These are phyloP conservation scores for Amphiprion clarkii DNA, from an alignment of 2,797 vertebrate genomes.

Conservation along the genomic window DNA sequence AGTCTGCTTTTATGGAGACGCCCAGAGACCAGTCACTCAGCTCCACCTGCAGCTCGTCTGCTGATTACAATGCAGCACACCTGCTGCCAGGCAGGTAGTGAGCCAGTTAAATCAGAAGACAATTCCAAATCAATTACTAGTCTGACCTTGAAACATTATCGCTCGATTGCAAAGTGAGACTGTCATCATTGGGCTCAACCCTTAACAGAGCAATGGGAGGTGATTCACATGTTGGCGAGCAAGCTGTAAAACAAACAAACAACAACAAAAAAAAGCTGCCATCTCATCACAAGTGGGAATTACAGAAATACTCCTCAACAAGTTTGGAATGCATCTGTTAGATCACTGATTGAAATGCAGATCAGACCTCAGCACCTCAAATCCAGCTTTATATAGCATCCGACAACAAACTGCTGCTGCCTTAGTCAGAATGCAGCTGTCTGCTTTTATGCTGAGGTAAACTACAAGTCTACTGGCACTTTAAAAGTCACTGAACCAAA, in stretches of 20 bases:
- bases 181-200: background rate
- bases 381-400: background rate
- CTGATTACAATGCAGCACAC: too few relatives aligned
- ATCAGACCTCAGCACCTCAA: background rate
- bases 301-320: background rate
- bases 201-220: background rate
- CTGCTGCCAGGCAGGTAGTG: background rate
- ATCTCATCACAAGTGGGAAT: background rate
- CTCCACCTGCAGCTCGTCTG: too few relatives aligned
- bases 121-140: background rate
- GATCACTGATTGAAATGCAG: background rate
- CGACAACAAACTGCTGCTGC: constrained; percentile 3
- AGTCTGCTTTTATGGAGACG: too few relatives aligned
- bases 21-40: too few relatives aligned
- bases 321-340: background rate
- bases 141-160: background rate
- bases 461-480: constrained; percentile 13
- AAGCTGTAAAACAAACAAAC: background rate
- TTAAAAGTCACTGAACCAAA: constrained; percentile 12
- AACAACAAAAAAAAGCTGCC: too few relatives aligned
- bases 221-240: background rate
- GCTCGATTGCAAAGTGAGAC: background rate
- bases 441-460: constrained; percentile 19
- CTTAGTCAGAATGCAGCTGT: background rate
- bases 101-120: background rate